Evolutionary conservation across 1,140 invertebrate species (phyloP), one percentile per base, ranked within the genome.

Genomic region (Zaprionus camerounensis): DNA sequence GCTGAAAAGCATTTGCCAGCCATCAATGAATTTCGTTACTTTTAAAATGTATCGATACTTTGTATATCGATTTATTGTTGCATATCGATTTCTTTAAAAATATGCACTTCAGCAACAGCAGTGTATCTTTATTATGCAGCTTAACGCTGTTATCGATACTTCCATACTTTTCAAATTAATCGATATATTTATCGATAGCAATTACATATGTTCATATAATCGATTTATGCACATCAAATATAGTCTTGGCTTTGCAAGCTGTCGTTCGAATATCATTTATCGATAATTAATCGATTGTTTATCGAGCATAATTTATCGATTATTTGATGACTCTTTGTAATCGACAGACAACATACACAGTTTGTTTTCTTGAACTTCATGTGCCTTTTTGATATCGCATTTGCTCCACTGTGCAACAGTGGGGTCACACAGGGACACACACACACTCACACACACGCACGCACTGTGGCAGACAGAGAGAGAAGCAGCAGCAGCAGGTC

Each of bases 381-480:
- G 15, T 7, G 9, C 31, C 3, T 11, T n/a, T 6, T 17, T 36
- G 2, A 24, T 20, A n/a, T 13, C 31, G 20, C 9, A 26, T 17
- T 41, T 38, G 55, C n/a, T 24, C 20, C 53, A 65, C 65, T 56
- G 51, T 78, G 28, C 26, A 34, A 80, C 68, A 86, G 49, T 74
- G 74, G 63, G 46, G 20, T 20, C 20, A 20, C 20, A 20, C 20
- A 20, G 20, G 20, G 20, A 41, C 38, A 15, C 36, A 38, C 38
- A 15, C 4, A 15, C 38, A 15, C 15, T n/a, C n/a, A n/a, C n/a
- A n/a, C n/a, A n/a, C n/a, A n/a, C n/a, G n/a, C n/a, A 41, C 38
- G n/a, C 5, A 6, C 38, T n/a, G n/a, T 46, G 41, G 7, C 41
- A 46, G 41, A 11, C n/a, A 46, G 41, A 36, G 71, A 73, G 7